Conservation (phyloP, 2,113 vertebrate genomes). For the Corvus cornix region DNA sequence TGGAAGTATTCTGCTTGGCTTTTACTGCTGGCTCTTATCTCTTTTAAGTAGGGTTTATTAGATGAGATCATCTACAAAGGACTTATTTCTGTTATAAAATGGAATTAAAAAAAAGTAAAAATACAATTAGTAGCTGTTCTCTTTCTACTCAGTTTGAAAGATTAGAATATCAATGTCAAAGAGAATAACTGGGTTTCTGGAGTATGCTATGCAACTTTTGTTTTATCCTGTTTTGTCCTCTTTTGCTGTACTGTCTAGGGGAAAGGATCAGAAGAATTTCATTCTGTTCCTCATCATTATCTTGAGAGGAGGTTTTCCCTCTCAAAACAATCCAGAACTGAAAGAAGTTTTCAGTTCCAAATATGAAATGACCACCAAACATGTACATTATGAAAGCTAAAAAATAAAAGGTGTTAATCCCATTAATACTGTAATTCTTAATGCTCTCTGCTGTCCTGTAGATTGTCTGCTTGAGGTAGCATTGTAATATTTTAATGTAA, state of each 20-base stretch:
- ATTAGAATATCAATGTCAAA: constrained; percentile 52
- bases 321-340: constrained; percentile 18
- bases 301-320: constrained; percentile 15
- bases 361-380: constrained; percentile 12
- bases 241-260: constrained; percentile 26
- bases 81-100: constrained; percentile 48
- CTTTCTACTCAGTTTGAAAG: constrained; percentile 36
- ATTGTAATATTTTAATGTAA: neutral
- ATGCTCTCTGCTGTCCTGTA: neutral
- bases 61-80: constrained; percentile 53
- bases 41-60: constrained; percentile 21
- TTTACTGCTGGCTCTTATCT: constrained; percentile 28
- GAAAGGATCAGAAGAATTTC: constrained; percentile 35
- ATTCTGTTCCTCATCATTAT: constrained; percentile 28
- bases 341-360: constrained; percentile 22
- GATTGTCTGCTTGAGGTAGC: neutral
- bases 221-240: constrained; percentile 46
- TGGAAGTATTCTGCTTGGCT: constrained; percentile 36
- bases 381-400: neutral
- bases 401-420: constrained; percentile 26
- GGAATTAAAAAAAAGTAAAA: constrained; percentile 54
- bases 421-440: neutral
- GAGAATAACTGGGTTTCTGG: constrained; percentile 14
- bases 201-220: constrained; percentile 51
- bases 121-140: constrained; percentile 53